These are phyloP conservation scores for Spinus pinus DNA, from an alignment of 2,797 vertebrate species.

Conservation along the genomic window DNA sequence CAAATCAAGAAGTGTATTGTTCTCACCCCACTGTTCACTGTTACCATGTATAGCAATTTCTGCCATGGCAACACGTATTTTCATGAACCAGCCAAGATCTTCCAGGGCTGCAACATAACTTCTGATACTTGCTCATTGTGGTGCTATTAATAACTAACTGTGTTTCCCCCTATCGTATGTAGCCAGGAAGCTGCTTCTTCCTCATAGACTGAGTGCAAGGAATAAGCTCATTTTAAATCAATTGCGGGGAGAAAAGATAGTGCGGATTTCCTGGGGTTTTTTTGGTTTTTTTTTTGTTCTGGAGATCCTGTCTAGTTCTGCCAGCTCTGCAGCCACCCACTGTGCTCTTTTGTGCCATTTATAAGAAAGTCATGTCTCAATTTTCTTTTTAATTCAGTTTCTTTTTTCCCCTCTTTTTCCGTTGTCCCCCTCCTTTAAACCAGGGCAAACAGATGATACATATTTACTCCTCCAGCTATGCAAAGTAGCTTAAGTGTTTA, in stretches of 20 bases:
- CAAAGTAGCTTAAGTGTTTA: neutral
- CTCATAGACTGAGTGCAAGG: conserved; percentile 9
- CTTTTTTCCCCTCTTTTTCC: accelerated
- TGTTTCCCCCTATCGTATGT: neutral
- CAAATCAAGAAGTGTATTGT: conserved; percentile 43
- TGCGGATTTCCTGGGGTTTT: conserved; percentile 2
- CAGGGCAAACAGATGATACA: neutral
- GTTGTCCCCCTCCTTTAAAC: neutral
- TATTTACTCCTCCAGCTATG: neutral
- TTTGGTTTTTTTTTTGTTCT: neutral
- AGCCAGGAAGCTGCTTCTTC: conserved; percentile 60
- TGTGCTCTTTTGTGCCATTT: conserved; percentile 10
- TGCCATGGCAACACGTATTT: conserved; percentile 44
- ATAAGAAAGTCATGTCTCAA: neutral
- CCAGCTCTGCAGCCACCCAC: conserved; percentile 10
- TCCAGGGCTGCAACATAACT: conserved; percentile 21
- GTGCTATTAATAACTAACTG: conserved; percentile 62
- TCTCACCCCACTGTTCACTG: neutral
- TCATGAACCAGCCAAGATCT: conserved; percentile 34
- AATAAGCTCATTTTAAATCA: conserved; percentile 43
- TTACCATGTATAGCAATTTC: conserved; percentile 49
- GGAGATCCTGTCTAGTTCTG: conserved; percentile 33
- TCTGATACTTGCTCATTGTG: conserved; percentile 45
- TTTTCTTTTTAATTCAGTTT: neutral
- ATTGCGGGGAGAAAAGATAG: conserved; percentile 21